Percentiles rank a stretch among this genome's conserved stretches.
Conservation (phyloP, 64 coral and sea anemone genomes). For the Actinia equina region DNA sequence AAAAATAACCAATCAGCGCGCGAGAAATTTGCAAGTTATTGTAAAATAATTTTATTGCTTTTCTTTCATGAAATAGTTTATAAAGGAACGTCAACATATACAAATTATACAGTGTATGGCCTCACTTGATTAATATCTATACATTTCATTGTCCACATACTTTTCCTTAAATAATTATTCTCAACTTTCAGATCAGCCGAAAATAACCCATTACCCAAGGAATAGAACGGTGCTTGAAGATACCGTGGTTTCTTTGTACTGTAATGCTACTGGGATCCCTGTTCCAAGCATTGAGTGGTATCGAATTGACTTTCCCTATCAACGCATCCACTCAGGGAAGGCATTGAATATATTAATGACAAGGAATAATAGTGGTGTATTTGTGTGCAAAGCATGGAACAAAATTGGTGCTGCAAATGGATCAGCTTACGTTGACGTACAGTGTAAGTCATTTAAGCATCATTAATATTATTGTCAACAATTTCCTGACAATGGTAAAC, state of each 20-base stretch:
- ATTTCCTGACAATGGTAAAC: not conserved
- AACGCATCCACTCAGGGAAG: not conserved
- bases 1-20: too few relatives aligned
- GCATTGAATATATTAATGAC: constrained; percentile 1
- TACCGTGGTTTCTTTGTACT: constrained; percentile 13
- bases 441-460: constrained; percentile 39
- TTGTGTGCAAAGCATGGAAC: constrained; percentile 49
- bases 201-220: too few relatives aligned
- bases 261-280: constrained; percentile 67
- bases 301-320: not conserved
- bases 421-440: constrained; percentile 21
- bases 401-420: constrained; percentile 18
- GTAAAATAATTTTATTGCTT: too few relatives aligned
- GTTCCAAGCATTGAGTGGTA: constrained; percentile 48
- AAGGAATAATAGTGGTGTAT: constrained; percentile 35
- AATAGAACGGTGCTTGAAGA: constrained; percentile 2
- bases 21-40: too few relatives aligned
- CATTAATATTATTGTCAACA: not conserved
- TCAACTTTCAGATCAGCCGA: too few relatives aligned
- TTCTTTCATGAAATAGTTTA: too few relatives aligned
- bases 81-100: too few relatives aligned
- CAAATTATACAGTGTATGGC: too few relatives aligned
- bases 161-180: too few relatives aligned
- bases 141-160: too few relatives aligned
- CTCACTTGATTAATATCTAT: too few relatives aligned